A percentile compares a stretch with the other conserved stretches of the same genome.
These are phyloP conservation scores for Synergus japonicus DNA, from an alignment of 2,888 invertebrate species.

Conservation along the genomic window DNA sequence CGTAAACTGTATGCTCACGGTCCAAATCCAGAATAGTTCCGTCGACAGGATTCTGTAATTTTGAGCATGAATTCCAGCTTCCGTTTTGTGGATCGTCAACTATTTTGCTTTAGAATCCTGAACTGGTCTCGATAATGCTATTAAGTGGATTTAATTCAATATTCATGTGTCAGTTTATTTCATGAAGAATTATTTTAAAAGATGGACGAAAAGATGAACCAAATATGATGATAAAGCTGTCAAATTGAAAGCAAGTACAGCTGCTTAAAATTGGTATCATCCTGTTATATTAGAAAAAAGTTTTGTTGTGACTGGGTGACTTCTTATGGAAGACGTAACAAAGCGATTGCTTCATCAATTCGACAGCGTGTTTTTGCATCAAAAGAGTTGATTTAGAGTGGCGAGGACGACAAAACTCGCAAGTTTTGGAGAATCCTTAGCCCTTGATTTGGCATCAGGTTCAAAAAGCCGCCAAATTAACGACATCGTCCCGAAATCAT, in stretches of 20 bases:
- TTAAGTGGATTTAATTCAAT: background rate
- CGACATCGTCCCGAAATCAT: slow-evolving; percentile 25
- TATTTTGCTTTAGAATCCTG: background rate
- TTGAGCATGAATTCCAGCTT: slow-evolving; percentile 11
- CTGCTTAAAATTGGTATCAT: background rate
- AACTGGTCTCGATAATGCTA: background rate
- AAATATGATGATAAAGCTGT: background rate
- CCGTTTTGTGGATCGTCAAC: background rate
- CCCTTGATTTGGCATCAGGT: slow-evolving; percentile 10
- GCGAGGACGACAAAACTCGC: slow-evolving; percentile 16
- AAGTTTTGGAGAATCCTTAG: slow-evolving; percentile 18
- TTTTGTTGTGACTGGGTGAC: slow-evolving; percentile 19
- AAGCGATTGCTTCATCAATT: slow-evolving; percentile 21
- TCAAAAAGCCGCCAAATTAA: slow-evolving; percentile 33
- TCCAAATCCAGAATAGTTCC: slow-evolving; percentile 50
- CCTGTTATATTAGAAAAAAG: slow-evolving; percentile 8
- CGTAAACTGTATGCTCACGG: slow-evolving; percentile 58
- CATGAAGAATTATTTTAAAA: background rate
- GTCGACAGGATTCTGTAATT: slow-evolving; percentile 44
- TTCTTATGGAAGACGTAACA: slow-evolving; percentile 1
- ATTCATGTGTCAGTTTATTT: background rate
- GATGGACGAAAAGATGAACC: background rate
- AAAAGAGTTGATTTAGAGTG: slow-evolving; percentile 28
- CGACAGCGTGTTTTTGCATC: slow-evolving; percentile 23
- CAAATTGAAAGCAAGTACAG: background rate